Base-by-base conservation (phyloP, 2,888 invertebrate species). In the Pantelozetes paolii region DNA sequence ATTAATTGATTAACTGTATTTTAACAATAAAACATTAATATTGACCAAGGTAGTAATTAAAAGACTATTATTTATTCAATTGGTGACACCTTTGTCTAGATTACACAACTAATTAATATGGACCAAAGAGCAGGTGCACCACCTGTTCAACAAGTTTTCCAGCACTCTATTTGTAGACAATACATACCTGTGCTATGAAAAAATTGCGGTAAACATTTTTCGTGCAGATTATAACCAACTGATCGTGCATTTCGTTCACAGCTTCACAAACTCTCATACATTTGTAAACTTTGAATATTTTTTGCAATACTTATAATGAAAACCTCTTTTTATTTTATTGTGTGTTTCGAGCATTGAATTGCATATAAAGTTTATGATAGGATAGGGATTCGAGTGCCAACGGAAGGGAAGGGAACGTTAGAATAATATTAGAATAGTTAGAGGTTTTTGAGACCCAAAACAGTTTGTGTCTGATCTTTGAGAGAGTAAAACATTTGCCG, bases 161-260 rank as follows among this genome's bases (percentile, higher is more conserved):
- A n/a, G n/a, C n/a, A n/a, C n/a, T n/a, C n/a, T n/a, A n/a, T n/a
- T n/a, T n/a, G n/a, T n/a, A n/a, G n/a, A n/a, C n/a, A n/a, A n/a
- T n/a, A n/a, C n/a, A 45, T 45, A 45, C 45, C 13, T 11, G 2
- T 45, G 18, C 13, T 45, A 11, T 45, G 13, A 9, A 54, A 23
- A 54, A 20, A 54, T 54, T 2, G 20, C 9, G 11, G 13, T n/a
- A 54, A 23, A 54, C n/a, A 54, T 11, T 54, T 18, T 54, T 54
- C 54, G 54, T 64, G 36, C 40, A n/a, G 40, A 20, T 64, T n/a
- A 20, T 28, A 64, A 20, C 20, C 30, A 40, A 20, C 18, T 40
- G n/a, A n/a, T 64, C 67, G 54, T 42, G 30, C 54, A 57, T 71
- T 71, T 57, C 54, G 15, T 28, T 57, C 20, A 54, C 9, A 18